Conservation (phyloP, 2,797 vertebrate genomes). For the Nannoperca obscura region DNA sequence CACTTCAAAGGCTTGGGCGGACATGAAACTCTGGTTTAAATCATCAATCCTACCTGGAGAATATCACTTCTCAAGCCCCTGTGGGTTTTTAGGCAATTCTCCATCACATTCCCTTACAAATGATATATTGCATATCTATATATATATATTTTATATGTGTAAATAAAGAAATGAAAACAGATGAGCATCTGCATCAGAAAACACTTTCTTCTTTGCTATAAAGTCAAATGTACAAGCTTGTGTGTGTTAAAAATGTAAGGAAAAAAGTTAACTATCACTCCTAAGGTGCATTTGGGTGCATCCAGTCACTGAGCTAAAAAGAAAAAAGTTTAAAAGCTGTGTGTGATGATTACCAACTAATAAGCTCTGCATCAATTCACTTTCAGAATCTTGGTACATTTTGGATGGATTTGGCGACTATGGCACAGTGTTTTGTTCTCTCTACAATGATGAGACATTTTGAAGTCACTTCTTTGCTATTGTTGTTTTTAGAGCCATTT, state of each 20-base stretch:
- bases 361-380: neutral
- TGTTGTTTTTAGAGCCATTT: neutral
- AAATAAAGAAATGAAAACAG: neutral
- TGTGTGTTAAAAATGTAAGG: neutral
- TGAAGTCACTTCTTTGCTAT: neutral
- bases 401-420: neutral
- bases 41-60: neutral
- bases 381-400: neutral
- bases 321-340: too few species aligned
- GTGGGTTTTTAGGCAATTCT: too few species aligned
- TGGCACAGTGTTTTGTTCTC: neutral
- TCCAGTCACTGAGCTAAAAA: neutral
- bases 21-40: neutral
- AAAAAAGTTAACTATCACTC: neutral
- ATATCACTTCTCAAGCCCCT: too few species aligned
- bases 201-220: neutral
- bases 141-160: too few species aligned
- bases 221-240: neutral
- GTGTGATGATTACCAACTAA: neutral
- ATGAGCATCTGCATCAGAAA: rapidly evolving
- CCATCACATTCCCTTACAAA: too few species aligned
- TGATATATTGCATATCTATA: too few species aligned
- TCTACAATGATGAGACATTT: neutral
- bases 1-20: neutral
- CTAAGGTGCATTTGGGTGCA: neutral